phyloP scores from a whole-genome alignment of 2,113 vertebrate genomes.

The Falcunculus frontatus region DNA sequence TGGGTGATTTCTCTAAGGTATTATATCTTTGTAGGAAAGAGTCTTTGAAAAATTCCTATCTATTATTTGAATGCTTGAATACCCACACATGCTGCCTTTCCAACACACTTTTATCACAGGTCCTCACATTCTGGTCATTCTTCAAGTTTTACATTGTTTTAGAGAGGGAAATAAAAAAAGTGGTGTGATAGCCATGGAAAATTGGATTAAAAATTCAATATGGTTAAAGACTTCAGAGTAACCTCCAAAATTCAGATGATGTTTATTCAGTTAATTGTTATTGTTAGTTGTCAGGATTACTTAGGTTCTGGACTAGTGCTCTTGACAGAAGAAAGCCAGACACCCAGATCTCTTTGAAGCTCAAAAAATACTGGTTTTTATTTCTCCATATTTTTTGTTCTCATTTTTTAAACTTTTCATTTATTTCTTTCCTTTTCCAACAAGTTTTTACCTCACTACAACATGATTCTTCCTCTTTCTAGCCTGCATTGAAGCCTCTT shows the following conservation, averaged over 20 bases:
- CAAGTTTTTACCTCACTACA: background rate
- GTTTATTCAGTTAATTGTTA: background rate
- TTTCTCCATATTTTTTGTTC: background rate
- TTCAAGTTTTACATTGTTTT: background rate
- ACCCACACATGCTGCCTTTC: background rate
- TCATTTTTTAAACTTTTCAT: background rate
- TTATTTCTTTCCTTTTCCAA: background rate
- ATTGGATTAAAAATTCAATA: background rate
- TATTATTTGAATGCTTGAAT: background rate
- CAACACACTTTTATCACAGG: background rate
- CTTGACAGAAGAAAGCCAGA: background rate
- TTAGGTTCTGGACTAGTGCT: background rate
- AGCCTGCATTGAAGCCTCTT: background rate
- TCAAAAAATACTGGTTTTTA: background rate
- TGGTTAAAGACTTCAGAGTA: background rate
- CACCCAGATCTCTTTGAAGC: accelerated
- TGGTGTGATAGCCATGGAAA: background rate
- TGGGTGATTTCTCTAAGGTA: background rate
- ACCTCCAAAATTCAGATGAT: background rate
- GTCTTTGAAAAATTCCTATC: background rate
- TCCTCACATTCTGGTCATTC: background rate
- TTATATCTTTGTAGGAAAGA: background rate
- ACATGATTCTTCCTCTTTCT: background rate
- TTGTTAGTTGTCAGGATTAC: background rate
- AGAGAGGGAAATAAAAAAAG: background rate